Percentiles rank a stretch among this genome's conserved stretches.
Conservation (phyloP, 2,888 invertebrate genomes). For the Cephus pygmeus region DNA sequence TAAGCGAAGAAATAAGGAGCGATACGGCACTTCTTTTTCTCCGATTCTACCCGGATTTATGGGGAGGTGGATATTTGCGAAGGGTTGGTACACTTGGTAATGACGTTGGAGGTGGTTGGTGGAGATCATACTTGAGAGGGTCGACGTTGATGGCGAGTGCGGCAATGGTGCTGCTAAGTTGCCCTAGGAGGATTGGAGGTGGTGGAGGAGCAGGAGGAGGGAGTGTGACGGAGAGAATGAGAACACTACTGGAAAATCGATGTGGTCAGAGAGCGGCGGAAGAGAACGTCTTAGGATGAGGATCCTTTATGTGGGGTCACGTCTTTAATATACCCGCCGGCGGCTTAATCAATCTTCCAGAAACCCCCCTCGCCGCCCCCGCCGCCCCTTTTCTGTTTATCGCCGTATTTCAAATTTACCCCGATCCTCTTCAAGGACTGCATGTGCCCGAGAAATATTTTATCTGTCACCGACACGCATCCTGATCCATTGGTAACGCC, state of each 20-base stretch:
- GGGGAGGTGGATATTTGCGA: neutral
- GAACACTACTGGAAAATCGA: conserved; percentile 33
- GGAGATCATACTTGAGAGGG: too few relatives aligned
- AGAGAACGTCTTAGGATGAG: conserved; percentile 36
- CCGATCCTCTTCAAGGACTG: neutral
- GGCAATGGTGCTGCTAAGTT: neutral
- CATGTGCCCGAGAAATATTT: conserved; percentile 1
- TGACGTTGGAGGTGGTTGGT: neutral
- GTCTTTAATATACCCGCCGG: conserved; percentile 57
- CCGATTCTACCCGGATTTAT: neutral
- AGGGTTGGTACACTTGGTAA: neutral
- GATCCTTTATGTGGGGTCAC: conserved; percentile 61
- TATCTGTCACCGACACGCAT: neutral
- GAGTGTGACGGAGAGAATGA: neutral
- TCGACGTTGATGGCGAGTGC: neutral
- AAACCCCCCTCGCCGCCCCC: neutral
- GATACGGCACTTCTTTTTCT: neutral
- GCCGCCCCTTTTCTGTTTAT: neutral
- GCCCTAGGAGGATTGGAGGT: neutral
- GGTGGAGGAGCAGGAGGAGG: too few relatives aligned
- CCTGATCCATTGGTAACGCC: neutral
- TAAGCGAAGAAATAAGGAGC: neutral
- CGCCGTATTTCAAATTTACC: conserved; percentile 5
- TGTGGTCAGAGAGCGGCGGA: conserved; percentile 28
- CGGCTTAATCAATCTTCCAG: conserved; percentile 55